Base-by-base conservation (phyloP, 2,797 vertebrate species). In the Avahi laniger region DNA sequence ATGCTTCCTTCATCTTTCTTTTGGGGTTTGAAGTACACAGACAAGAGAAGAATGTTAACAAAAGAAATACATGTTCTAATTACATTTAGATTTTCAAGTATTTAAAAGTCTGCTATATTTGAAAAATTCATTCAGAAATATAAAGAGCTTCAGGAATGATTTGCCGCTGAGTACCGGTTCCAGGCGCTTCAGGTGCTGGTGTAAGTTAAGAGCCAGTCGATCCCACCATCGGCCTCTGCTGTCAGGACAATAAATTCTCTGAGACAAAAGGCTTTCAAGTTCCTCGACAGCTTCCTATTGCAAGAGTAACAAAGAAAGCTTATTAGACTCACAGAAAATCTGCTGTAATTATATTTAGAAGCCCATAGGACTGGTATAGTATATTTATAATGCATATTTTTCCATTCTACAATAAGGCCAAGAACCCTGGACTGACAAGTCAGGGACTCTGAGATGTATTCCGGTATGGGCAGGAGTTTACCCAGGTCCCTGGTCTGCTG, bases 211-310 rank as follows among this genome's bases (percentile, higher is more conserved):
- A 1, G 99, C 99, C 67, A 99, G 98, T 28, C 99, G 98, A 96
- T 99, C 99, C 99, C 99, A 99, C 99, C 99, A 99, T 18, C 99
- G 99, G 70, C 99, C 99, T 96, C 99, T 99, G 98, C 99, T 99
- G 98, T 99, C 99, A 2, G 98, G 98, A 98, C 99, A 99, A 75
- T 99, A 99, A 89, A 98, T 67, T 0, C 98, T 97, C 98, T 99
- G 99, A 54, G 98, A 98, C 93, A 99, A 98, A 63, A 99, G 99
- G 13, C 93, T 97, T 95, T 97, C 98, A 48, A 99, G 99, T 98
- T 99, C 99, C 81, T 98, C 97, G 57, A 99, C 99, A 0, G 99
- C 99, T 84, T 99, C 99, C 99, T 99, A 95, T 10, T 80, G 41
- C 17, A 86, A 96, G 0, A 75, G 41, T 22, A 76, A 94, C 0